Conservation (phyloP, 1,140 invertebrate species). For the Zaprionus ghesquierei region DNA sequence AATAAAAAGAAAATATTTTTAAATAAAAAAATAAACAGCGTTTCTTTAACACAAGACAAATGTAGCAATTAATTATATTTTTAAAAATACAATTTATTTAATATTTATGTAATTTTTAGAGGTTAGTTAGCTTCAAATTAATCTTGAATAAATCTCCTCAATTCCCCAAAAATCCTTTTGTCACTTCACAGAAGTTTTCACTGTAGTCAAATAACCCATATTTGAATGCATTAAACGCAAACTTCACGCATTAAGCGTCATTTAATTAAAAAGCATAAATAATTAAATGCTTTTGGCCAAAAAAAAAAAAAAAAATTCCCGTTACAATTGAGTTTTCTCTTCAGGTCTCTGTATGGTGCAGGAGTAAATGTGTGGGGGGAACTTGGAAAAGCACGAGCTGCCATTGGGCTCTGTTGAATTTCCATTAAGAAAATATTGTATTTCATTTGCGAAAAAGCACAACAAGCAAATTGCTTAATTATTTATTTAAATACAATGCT, state of each 20-base stretch:
- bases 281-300: slow-evolving; percentile 48
- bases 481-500: slow-evolving; percentile 59
- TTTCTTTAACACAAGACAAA: no score
- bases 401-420: slow-evolving; percentile 32
- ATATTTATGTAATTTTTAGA: no score
- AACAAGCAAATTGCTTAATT: slow-evolving; percentile 60
- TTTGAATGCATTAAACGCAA: slow-evolving; percentile 28
- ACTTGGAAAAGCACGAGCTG: neutral
- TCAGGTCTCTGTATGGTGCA: neutral
- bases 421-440: slow-evolving; percentile 62
- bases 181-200: neutral
- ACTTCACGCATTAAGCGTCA: slow-evolving; percentile 31
- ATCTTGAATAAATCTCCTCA: no score
- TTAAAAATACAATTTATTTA: no score
- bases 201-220: slow-evolving; percentile 11
- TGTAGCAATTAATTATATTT: no score
- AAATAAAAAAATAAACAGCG: no score
- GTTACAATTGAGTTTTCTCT: slow-evolving; percentile 51
- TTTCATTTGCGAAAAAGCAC: slow-evolving; percentile 49
- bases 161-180: no score
- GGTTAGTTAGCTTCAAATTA: no score
- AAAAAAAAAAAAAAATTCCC: slow-evolving; percentile 1
- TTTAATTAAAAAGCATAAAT: slow-evolving; percentile 58
- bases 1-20: no score
- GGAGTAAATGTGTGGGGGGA: neutral